Evolutionary conservation across 2,113 vertebrate species (phyloP).

Genomic region (Myanophis thanlyinensis): DNA sequence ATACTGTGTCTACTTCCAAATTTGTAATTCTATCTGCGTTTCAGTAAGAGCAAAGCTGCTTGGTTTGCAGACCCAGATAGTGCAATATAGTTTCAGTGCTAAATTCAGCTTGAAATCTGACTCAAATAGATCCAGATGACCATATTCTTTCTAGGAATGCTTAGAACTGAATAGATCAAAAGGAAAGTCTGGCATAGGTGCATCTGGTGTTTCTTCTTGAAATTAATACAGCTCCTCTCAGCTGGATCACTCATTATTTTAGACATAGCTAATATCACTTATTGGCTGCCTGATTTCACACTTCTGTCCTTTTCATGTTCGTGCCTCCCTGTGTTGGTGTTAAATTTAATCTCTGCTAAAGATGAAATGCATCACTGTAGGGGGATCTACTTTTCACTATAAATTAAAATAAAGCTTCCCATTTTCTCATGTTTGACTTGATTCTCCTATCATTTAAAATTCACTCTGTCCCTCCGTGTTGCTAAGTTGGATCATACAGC

Average conservation of each 20-base stretch:
- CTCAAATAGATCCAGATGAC: not conserved
- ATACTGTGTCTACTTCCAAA: not conserved
- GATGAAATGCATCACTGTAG: not conserved
- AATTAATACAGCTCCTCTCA: not conserved
- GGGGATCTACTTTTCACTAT: not conserved
- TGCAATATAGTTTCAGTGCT: not conserved
- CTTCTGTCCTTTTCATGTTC: not conserved
- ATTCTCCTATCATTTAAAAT: not conserved
- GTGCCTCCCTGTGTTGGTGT: not conserved
- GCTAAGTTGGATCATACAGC: rapidly evolving
- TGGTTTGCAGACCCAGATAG: not conserved
- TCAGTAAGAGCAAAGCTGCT: not conserved
- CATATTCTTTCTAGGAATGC: not conserved
- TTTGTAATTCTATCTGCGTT: not conserved
- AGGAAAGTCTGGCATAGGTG: not conserved
- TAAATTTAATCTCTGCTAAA: not conserved
- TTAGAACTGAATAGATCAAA: not conserved
- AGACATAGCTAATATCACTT: not conserved
- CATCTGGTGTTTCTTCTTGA: not conserved
- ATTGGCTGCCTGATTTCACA: not conserved
- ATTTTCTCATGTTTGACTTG: rapidly evolving
- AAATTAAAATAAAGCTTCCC: not conserved
- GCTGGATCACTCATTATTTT: not conserved
- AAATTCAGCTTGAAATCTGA: not conserved
- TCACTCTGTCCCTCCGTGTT: not conserved